A percentile compares a stretch with the other conserved stretches of the same genome.
Conservation (phyloP, 1,140 invertebrate genomes). For the Lerema accius region DNA sequence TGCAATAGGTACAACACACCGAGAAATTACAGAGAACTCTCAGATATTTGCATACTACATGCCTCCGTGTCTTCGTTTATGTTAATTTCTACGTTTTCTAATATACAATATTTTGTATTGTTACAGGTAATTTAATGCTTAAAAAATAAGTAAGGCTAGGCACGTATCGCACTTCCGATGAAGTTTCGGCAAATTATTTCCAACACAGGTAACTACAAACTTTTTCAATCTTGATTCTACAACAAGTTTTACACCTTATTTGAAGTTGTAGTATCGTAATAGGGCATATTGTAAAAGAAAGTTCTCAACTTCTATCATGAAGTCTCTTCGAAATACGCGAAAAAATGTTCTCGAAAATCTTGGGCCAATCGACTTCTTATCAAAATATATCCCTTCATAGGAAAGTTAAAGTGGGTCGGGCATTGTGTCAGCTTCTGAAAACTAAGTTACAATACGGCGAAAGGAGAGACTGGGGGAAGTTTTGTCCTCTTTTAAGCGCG, state of each 20-base stretch:
- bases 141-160: neutral
- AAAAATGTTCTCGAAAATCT: slow-evolving; percentile 21
- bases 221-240: slow-evolving; percentile 4
- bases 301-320: slow-evolving; percentile 18
- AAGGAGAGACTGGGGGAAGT: slow-evolving; percentile 40
- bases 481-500: slow-evolving; percentile 45
- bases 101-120: neutral
- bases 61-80: no score
- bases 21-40: no score
- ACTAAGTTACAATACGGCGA: slow-evolving; percentile 50
- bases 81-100: neutral
- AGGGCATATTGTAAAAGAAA: slow-evolving; percentile 18
- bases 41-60: no score
- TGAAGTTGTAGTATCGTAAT: slow-evolving; percentile 7
- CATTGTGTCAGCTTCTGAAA: slow-evolving; percentile 50
- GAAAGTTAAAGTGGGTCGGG: slow-evolving; percentile 49
- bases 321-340: slow-evolving; percentile 14
- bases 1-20: no score
- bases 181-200: neutral
- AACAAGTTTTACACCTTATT: slow-evolving; percentile 1
- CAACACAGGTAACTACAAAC: neutral
- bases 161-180: neutral
- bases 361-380: slow-evolving; percentile 34
- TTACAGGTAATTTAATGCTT: neutral
- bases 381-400: slow-evolving; percentile 40